A percentile compares a stretch with the other conserved stretches of the same genome.
Evolutionary conservation across 2,113 vertebrate species (phyloP).

Genomic region (Halcyon senegalensis): DNA sequence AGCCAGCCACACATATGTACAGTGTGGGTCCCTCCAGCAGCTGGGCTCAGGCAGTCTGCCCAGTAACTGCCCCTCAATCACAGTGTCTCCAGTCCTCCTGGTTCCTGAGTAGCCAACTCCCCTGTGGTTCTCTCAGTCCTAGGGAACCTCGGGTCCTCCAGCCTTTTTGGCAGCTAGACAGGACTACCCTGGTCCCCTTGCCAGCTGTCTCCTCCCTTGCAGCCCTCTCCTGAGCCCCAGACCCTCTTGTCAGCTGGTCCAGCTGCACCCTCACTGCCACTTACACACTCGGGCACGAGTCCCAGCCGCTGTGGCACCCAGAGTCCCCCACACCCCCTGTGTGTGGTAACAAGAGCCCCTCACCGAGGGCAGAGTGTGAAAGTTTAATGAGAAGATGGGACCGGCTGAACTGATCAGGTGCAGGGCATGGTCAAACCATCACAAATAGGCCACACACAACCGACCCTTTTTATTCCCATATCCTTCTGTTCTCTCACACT

Average conservation of each 20-base stretch:
- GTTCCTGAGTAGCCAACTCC: not conserved
- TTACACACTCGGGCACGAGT: not conserved
- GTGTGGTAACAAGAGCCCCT: not conserved
- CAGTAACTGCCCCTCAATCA: not conserved
- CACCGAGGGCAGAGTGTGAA: not conserved
- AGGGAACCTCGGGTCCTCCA: no score
- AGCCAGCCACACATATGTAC: no score
- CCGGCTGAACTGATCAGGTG: no score
- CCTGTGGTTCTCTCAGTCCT: fast-evolving
- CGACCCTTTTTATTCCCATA: fast-evolving
- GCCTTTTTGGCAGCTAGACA: not conserved
- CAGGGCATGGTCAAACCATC: not conserved
- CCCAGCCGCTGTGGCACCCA: not conserved
- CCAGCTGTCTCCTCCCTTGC: fast-evolving
- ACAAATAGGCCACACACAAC: not conserved
- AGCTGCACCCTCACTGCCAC: fast-evolving
- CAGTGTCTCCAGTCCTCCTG: not conserved
- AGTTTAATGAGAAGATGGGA: not conserved
- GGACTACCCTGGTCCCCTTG: fast-evolving
- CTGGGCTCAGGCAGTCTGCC: not conserved
- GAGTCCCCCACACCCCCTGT: not conserved
- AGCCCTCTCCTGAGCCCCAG: not conserved
- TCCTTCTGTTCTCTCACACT: not conserved
- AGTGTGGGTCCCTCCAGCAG: not conserved
- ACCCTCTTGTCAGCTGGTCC: fast-evolving